phyloP scores from a whole-genome alignment of 2,113 vertebrate genomes.

The Bolborhynchus lineola region DNA sequence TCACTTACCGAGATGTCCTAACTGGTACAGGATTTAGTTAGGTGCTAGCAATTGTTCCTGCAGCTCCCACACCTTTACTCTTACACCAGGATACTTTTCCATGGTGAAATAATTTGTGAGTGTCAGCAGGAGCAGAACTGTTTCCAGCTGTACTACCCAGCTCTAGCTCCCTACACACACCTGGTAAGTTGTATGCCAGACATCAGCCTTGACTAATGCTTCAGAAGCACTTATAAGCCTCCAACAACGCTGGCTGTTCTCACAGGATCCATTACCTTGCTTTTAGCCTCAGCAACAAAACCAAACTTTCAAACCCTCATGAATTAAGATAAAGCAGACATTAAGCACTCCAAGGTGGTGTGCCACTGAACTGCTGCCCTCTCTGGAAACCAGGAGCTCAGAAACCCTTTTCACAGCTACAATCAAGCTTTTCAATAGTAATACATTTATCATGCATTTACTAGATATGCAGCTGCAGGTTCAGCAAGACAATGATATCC shows the following conservation, averaged over 20 bases:
- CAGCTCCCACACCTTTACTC: neutral
- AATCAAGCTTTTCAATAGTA: neutral
- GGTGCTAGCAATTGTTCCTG: neutral
- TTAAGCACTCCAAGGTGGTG: neutral
- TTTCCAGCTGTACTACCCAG: neutral
- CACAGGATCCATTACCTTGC: neutral
- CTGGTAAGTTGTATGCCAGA: neutral
- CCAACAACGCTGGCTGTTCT: neutral
- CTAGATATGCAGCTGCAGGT: neutral
- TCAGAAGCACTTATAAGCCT: neutral
- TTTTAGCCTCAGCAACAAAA: neutral
- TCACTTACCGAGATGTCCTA: neutral
- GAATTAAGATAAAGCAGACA: neutral
- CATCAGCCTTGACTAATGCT: neutral
- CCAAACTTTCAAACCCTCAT: neutral
- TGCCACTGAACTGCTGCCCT: neutral
- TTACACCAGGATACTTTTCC: neutral
- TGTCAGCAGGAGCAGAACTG: neutral
- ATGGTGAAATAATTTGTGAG: neutral
- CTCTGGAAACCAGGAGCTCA: neutral
- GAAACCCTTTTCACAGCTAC: neutral
- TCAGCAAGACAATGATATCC: neutral
- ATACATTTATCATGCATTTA: neutral
- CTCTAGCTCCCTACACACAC: rapidly evolving
- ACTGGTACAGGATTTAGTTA: neutral